Conservation (phyloP, 2,797 vertebrate genomes). For the Hylomyscus alleni region DNA sequence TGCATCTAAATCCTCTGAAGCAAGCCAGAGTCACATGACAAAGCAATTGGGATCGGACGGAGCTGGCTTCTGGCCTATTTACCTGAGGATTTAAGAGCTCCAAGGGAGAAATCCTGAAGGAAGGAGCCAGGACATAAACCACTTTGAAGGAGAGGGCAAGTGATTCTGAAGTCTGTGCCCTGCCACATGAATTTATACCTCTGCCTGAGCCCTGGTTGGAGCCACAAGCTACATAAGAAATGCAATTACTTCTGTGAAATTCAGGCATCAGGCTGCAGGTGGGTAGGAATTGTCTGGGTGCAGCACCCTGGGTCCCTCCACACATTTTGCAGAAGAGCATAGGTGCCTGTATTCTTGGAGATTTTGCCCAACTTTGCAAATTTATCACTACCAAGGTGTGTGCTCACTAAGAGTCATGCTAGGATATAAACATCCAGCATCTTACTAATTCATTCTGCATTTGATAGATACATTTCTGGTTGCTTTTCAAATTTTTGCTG, state of each 20-base stretch:
- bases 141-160: background rate
- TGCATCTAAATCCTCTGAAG: background rate
- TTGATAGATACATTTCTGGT: too few relatives aligned
- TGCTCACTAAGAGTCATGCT: too few relatives aligned
- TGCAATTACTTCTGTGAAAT: background rate
- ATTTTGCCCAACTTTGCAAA: background rate
- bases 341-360: background rate
- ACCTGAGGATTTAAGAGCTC: background rate
- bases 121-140: background rate
- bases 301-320: too few relatives aligned
- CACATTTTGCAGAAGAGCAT: rapidly evolving
- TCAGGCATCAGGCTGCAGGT: rapidly evolving
- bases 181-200: background rate
- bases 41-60: rapidly evolving
- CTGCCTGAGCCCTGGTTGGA: background rate
- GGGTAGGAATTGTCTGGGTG: rapidly evolving
- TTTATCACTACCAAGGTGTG: rapidly evolving
- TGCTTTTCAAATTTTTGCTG: background rate
- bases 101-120: background rate
- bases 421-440: too few relatives aligned
- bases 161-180: background rate
- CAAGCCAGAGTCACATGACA: background rate
- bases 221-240: rapidly evolving
- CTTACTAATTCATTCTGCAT: background rate
- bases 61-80: background rate